Conservation (phyloP, 2,797 vertebrate genomes). For the Etheostoma perlongum region DNA sequence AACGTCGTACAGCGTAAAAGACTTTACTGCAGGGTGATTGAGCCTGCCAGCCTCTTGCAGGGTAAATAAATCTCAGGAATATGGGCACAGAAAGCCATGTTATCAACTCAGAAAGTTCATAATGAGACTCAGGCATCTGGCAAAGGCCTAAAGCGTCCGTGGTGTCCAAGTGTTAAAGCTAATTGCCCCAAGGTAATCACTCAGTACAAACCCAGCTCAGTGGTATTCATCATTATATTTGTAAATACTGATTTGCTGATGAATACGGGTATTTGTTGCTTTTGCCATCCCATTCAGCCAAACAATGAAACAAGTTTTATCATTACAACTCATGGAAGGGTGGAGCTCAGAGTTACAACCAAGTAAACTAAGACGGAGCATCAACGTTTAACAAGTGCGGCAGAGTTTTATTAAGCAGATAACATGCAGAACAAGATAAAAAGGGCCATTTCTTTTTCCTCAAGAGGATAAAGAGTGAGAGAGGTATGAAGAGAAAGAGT, state of each 20-base stretch:
- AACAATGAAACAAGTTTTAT: background rate
- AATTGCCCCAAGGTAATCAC: constrained; percentile 66
- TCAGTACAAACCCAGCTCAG: constrained; percentile 53
- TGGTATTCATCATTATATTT: constrained; percentile 57
- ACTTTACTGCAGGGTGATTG: constrained; percentile 74
- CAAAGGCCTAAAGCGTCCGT: constrained; percentile 32
- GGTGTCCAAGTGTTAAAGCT: constrained; percentile 43
- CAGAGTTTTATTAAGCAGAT: constrained; percentile 70
- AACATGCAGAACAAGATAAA: constrained; percentile 53
- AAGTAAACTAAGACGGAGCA: background rate
- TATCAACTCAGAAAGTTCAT: constrained; percentile 59
- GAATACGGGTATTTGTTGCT: constrained; percentile 54
- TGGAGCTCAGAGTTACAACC: constrained; percentile 8
- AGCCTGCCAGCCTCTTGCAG: constrained; percentile 69
- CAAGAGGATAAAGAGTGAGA: constrained; percentile 7
- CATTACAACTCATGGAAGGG: background rate
- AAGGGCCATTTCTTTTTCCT: constrained; percentile 11
- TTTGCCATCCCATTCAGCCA: constrained; percentile 6
- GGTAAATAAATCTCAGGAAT: constrained; percentile 81
- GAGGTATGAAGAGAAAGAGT: background rate
- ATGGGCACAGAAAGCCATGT: constrained; percentile 60
- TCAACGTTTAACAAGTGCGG: constrained; percentile 44
- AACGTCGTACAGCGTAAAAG: constrained; percentile 73
- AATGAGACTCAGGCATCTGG: constrained; percentile 59
- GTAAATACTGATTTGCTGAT: constrained; percentile 69